phyloP scores from a whole-genome alignment of 2,888 invertebrate genomes.

The Seira sanloemensis region DNA sequence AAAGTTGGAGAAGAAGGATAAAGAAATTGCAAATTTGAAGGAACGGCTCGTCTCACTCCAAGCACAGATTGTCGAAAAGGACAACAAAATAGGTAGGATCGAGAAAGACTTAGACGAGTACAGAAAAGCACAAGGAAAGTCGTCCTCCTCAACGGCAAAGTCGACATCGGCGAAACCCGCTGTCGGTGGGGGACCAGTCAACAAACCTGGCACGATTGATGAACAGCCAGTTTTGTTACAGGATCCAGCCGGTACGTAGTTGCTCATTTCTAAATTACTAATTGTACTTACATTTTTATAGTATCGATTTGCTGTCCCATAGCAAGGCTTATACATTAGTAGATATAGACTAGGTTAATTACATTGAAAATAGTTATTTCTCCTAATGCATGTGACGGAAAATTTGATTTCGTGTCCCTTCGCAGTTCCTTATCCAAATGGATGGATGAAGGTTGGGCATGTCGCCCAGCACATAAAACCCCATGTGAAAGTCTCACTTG shows the following conservation, averaged over 20 bases:
- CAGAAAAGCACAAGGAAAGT: slow-evolving; percentile 39
- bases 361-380: too few relatives aligned
- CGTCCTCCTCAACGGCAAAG: slow-evolving; percentile 29
- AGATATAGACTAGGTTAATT: too few relatives aligned
- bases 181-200: slow-evolving; percentile 33
- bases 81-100: slow-evolving; percentile 61
- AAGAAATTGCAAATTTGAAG: slow-evolving; percentile 68
- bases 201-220: slow-evolving; percentile 49
- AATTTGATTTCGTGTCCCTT: slow-evolving; percentile 38
- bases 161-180: slow-evolving; percentile 52
- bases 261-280: too few relatives aligned
- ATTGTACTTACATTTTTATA: too few relatives aligned
- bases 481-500: slow-evolving; percentile 41
- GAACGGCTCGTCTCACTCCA: slow-evolving; percentile 69
- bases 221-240: slow-evolving; percentile 66
- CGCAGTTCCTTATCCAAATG: slow-evolving; percentile 71
- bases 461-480: slow-evolving; percentile 42
- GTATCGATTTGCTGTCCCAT: too few relatives aligned
- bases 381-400: neutral
- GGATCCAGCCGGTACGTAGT: slow-evolving; percentile 71
- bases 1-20: slow-evolving; percentile 57
- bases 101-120: slow-evolving; percentile 64
- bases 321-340: too few relatives aligned
- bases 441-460: slow-evolving; percentile 69
- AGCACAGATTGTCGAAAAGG: slow-evolving; percentile 71